A percentile compares a stretch with the other conserved stretches of the same genome.
phyloP scores from a whole-genome alignment of 1,140 invertebrate genomes.

The Thalassaphorura encarpata region DNA sequence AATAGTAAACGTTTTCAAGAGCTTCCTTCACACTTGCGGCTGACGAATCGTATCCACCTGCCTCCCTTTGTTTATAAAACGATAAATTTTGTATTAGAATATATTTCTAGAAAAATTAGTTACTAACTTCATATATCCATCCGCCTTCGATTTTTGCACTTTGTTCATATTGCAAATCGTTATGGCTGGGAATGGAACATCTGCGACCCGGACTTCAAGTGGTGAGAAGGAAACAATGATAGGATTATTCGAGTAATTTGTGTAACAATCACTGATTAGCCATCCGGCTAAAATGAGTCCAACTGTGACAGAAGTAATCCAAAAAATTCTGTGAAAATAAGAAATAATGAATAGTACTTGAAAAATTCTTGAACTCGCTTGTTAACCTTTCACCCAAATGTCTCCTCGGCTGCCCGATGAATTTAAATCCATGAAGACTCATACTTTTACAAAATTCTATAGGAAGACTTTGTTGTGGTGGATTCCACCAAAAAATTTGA shows the following conservation, averaged over 20 bases:
- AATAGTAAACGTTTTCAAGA: neutral
- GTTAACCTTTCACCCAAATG: conserved; percentile 6
- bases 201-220: conserved; percentile 10
- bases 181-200: conserved; percentile 32
- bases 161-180: conserved; percentile 32
- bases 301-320: conserved; percentile 41
- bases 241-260: conserved; percentile 14
- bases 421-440: conserved; percentile 4
- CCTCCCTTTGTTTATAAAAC: neutral
- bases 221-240: conserved; percentile 28
- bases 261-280: conserved; percentile 38
- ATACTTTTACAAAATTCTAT: neutral
- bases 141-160: conserved; percentile 8
- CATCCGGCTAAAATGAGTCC: conserved; percentile 41
- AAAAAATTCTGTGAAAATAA: conserved; percentile 39
- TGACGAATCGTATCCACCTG: neutral
- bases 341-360: neutral
- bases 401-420: neutral
- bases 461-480: neutral
- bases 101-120: neutral
- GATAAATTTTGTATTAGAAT: neutral
- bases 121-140: neutral
- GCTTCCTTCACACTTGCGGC: neutral
- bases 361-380: too few relatives aligned
- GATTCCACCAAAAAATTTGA: neutral